Conservation (phyloP, 2,113 vertebrate species). For the Cyanocitta stelleri region DNA sequence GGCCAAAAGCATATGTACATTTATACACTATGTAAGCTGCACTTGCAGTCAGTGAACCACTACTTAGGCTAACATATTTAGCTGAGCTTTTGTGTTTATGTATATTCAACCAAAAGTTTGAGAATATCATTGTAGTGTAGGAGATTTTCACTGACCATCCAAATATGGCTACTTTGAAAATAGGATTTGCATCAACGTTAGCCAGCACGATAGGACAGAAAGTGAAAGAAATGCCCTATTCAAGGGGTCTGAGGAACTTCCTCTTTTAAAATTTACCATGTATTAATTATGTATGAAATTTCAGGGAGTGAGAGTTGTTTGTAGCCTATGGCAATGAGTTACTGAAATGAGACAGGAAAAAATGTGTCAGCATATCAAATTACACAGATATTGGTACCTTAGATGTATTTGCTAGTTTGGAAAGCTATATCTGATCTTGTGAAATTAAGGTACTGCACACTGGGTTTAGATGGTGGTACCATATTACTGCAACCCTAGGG, state of each 20-base stretch:
- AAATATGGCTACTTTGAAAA: not conserved
- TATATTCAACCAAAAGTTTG: not conserved
- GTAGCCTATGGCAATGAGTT: constrained; percentile 26
- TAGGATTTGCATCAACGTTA: not conserved
- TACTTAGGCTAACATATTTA: not conserved
- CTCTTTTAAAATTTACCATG: not conserved
- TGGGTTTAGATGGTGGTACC: not conserved
- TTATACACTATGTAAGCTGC: not conserved
- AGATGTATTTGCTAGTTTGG: not conserved
- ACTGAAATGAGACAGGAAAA: constrained; percentile 22
- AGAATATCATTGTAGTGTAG: not conserved
- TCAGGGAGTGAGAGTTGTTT: constrained; percentile 24
- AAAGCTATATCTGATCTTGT: not conserved
- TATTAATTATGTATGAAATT: constrained; percentile 47
- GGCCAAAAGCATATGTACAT: not conserved
- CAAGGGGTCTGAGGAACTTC: not conserved
- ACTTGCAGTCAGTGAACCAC: not conserved
- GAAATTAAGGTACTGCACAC: not conserved
- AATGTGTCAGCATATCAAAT: constrained; percentile 4
- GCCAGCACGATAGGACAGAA: not conserved
- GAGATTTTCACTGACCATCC: not conserved
- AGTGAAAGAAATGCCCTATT: not conserved
- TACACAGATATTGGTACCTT: not conserved
- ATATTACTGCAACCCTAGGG: too few species aligned
- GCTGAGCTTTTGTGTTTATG: not conserved